Percentiles rank a stretch among this genome's conserved stretches.
Evolutionary conservation across 2,888 invertebrate species (phyloP).

Genomic region (Stenolophus ochropezus): DNA sequence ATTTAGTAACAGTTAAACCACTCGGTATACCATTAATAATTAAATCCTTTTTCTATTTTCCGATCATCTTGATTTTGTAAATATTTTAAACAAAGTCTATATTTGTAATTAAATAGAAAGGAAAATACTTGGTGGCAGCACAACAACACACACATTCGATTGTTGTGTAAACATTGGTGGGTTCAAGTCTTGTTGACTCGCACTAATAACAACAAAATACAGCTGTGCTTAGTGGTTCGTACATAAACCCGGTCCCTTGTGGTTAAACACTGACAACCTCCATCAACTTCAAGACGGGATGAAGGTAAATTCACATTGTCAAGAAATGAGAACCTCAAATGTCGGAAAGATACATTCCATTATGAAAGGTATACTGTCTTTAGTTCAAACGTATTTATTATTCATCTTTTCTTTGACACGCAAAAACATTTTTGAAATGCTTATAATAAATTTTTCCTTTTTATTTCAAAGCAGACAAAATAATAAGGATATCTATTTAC

Average conservation of each 20-base stretch:
- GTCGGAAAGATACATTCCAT: neutral
- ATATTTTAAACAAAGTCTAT: neutral
- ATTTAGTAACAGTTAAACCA: too few species aligned
- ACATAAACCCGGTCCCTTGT: neutral
- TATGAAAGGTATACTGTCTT: neutral
- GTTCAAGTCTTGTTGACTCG: neutral
- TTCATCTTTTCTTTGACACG: neutral
- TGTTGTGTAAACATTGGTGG: neutral
- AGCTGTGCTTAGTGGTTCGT: neutral
- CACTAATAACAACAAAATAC: neutral
- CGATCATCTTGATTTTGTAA: too few species aligned
- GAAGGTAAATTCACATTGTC: neutral
- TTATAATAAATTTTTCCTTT: too few species aligned
- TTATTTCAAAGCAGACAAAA: too few species aligned
- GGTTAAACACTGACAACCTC: neutral
- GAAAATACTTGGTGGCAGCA: neutral
- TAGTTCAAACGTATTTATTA: neutral
- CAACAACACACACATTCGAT: neutral
- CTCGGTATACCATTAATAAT: too few species aligned
- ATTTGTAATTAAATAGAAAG: neutral
- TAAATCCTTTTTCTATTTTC: too few species aligned
- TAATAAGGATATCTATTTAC: too few species aligned
- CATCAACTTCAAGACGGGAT: neutral
- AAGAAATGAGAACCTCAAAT: neutral
- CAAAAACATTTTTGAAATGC: too few species aligned